A percentile compares a stretch with the other conserved stretches of the same genome.
Evolutionary conservation across 2,888 invertebrate species (phyloP).

Genomic region (Troilus luridus): DNA sequence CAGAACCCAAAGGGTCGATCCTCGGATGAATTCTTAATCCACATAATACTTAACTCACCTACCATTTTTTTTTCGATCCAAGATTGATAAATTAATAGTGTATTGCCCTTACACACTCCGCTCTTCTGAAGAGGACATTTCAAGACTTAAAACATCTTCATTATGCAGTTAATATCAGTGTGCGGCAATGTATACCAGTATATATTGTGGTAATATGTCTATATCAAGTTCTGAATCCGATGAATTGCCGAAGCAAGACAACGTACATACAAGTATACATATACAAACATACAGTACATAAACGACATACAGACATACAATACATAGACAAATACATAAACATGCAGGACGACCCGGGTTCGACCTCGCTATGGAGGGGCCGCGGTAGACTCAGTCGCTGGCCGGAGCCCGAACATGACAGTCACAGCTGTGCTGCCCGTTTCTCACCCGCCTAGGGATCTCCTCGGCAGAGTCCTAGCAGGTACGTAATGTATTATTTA

Average conservation of each 20-base stretch:
- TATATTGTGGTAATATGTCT: background rate
- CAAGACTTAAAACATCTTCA: background rate
- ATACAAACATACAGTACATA: conserved; percentile 20
- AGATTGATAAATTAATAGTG: no score
- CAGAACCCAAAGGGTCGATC: no score
- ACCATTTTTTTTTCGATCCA: no score
- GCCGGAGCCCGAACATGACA: conserved; percentile 59
- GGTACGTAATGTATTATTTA: conserved; percentile 56
- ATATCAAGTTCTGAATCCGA: background rate
- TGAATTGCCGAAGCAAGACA: background rate
- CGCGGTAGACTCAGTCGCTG: conserved; percentile 20
- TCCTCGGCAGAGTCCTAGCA: conserved; percentile 62
- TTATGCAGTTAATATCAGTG: background rate
- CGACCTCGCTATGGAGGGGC: conserved; percentile 42
- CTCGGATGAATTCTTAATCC: no score
- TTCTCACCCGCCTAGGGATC: conserved; percentile 61
- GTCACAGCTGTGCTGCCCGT: conserved; percentile 64
- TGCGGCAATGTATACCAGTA: background rate
- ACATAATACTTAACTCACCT: no score
- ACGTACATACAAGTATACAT: background rate
- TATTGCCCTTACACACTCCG: no score
- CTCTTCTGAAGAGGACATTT: no score
- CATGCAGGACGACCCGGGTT: conserved; percentile 30
- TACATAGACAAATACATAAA: background rate
- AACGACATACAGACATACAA: conserved; percentile 24